A percentile compares a stretch with the other conserved stretches of the same genome.
Evolutionary conservation across 2,888 invertebrate species (phyloP).

Genomic region (Kryphioiulus occultus): DNA sequence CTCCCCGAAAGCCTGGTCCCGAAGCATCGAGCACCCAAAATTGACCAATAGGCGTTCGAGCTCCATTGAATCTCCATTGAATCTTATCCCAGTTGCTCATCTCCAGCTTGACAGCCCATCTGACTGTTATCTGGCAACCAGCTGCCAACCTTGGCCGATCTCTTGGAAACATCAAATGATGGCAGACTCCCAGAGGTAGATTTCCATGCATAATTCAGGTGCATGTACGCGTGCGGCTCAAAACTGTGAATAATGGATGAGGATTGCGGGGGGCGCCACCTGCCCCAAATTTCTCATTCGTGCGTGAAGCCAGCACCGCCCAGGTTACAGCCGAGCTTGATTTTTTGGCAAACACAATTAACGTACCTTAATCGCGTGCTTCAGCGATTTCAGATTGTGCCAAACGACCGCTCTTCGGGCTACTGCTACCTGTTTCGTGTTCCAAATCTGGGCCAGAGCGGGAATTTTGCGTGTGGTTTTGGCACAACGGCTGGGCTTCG

Average conservation of each 20-base stretch:
- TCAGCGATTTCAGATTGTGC: not conserved
- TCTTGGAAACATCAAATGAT: not conserved
- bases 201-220: too few relatives aligned
- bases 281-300: not conserved
- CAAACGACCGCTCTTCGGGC: not conserved
- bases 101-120: too few relatives aligned
- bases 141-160: not conserved
- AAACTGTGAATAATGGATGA: not conserved
- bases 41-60: too few relatives aligned
- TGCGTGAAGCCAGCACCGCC: not conserved
- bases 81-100: too few relatives aligned
- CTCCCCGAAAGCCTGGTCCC: too few relatives aligned
- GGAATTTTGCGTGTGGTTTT: too few relatives aligned
- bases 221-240: not conserved
- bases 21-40: too few relatives aligned
- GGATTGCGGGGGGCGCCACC: not conserved
- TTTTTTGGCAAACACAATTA: not conserved
- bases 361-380: not conserved
- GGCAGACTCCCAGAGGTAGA: not conserved
- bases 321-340: not conserved
- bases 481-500: too few relatives aligned
- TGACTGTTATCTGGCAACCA: not conserved
- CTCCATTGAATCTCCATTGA: too few relatives aligned
- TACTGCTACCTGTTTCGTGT: not conserved
- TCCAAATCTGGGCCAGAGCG: too few relatives aligned